Evolutionary conservation across 2,888 invertebrate genomes (phyloP).

Genomic region (Tipula confusa): DNA sequence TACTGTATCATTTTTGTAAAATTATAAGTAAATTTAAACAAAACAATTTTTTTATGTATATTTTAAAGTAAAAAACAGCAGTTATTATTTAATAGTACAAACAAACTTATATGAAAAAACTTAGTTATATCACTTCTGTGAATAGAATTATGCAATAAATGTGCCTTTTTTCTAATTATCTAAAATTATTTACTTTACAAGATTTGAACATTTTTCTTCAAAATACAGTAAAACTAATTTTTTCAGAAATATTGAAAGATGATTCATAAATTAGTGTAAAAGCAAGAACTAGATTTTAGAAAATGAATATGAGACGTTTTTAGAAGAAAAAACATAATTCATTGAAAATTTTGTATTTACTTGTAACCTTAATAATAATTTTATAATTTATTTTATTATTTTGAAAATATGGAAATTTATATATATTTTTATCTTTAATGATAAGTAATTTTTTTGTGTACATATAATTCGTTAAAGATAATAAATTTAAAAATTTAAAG

Average conservation of each 20-base stretch:
- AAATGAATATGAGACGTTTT: not conserved
- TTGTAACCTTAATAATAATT: too few species aligned
- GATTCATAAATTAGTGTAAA: not conserved
- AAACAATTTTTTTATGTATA: not conserved
- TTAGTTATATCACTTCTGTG: too few species aligned
- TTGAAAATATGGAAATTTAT: not conserved
- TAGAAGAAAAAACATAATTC: not conserved
- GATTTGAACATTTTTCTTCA: not conserved
- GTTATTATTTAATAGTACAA: not conserved
- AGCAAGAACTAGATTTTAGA: not conserved
- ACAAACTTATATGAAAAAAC: not conserved
- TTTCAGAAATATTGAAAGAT: not conserved
- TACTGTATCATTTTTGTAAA: not conserved
- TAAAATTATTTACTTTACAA: not conserved
- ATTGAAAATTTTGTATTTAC: not conserved
- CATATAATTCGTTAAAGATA: not conserved
- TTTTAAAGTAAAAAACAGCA: not conserved
- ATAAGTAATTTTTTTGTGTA: not conserved
- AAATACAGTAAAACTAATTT: constrained; percentile 20
- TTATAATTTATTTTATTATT: not conserved
- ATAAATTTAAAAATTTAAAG: not conserved
- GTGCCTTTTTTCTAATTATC: not conserved
- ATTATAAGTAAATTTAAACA: not conserved
- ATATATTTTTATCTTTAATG: not conserved
- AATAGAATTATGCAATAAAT: too few species aligned